These are phyloP conservation scores for Salmo trutta DNA, from an alignment of 2,797 vertebrate species.

Conservation along the genomic window DNA sequence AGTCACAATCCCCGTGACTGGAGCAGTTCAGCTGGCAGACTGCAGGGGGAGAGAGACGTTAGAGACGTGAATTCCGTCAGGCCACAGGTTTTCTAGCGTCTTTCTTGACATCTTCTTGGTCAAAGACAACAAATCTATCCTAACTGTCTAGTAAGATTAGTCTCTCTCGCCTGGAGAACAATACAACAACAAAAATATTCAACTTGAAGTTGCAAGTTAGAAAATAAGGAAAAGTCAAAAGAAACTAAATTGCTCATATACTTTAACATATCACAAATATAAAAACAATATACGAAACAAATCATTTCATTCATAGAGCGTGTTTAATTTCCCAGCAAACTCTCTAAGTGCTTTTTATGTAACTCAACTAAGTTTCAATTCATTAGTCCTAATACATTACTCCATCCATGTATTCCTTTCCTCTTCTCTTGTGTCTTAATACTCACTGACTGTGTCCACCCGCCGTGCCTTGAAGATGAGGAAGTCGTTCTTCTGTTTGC, in stretches of 20 bases:
- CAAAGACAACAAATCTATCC: neutral
- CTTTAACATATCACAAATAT: neutral
- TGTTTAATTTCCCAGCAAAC: neutral
- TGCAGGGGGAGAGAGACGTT: constrained; percentile 47
- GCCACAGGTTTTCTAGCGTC: neutral
- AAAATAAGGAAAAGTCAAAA: neutral
- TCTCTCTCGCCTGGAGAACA: neutral
- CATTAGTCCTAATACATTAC: too few species aligned
- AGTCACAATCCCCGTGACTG: constrained; percentile 90
- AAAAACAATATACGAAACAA: neutral
- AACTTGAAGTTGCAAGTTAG: neutral
- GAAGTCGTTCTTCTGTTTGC: constrained; percentile 94
- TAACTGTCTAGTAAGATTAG: neutral
- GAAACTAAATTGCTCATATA: neutral
- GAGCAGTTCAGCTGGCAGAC: constrained; percentile 98
- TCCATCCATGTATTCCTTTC: neutral
- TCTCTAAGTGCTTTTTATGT: neutral
- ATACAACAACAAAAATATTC: neutral
- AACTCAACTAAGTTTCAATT: neutral
- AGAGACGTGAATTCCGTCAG: neutral
- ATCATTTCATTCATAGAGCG: neutral
- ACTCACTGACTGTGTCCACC: constrained; percentile 96
- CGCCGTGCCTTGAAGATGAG: constrained; percentile 88
- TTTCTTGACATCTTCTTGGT: neutral
- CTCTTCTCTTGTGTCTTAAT: neutral